Base-by-base conservation (phyloP, 2,797 vertebrate genomes). In the Bovichtus diacanthus region DNA sequence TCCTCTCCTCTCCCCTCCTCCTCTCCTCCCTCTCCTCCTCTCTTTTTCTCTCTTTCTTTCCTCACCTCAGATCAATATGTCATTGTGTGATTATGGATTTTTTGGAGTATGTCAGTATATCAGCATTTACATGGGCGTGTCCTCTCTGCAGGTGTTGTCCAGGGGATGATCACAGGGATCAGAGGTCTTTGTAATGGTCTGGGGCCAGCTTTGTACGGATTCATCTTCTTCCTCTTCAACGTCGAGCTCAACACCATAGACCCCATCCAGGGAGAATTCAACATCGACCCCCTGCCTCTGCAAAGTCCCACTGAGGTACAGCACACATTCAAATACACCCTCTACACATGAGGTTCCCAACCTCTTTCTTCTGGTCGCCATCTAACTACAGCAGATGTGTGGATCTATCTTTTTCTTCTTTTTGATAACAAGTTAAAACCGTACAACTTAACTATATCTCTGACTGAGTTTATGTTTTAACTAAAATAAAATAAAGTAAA, bases 141-240 rank as follows among this genome's bases (percentile, higher is more conserved):
- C n/a, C 23, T 9, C 21, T 19, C 21, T 67, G 36, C 72, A 96
- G 98, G 98, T 73, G 96, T 98, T 78, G 96, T 96, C 21, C 98
- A 98, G 91, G 98, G 97, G 39, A 98, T 99, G 94, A 95, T 99
- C 91, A 99, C 97, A 36, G 98, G 98, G 75, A 96, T 99, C 88
- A 92, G 97, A 86, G 98, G 98, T 13, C 92, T 99, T 21, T 99
- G 98, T 89, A 99, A 97, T 60, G 98, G 98, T 41, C 93, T 99
- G 65, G 98, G 98, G 29, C 98, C 98, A 16, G 97, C 97, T 5
- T 90, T 99, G 1, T 99, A 98, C 34, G 98, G 98, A 31, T 96
- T 99, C 74, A 93, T 98, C 91, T 99, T 99, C 93, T 99, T 96
- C 88, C 93, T 99, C 75, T 99, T 99, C 85, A 95, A 98, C 0